phyloP scores from a whole-genome alignment of 2,888 invertebrate species.

The Coronaproctus castanopsis region DNA sequence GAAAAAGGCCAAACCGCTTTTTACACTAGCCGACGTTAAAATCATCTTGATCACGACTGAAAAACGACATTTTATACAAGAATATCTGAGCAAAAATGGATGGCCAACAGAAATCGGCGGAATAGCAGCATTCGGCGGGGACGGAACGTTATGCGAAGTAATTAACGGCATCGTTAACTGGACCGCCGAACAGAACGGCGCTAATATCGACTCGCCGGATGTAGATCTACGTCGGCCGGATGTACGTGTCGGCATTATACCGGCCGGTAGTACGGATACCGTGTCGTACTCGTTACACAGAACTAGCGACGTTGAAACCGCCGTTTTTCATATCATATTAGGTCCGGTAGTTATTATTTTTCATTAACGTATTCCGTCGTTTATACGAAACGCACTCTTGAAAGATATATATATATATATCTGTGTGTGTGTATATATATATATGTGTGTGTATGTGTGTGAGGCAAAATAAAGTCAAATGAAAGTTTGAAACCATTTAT shows the following conservation, averaged over 20 bases:
- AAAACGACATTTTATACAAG: conserved; percentile 53
- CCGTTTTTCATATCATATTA: conserved; percentile 53
- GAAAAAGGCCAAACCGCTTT: conserved; percentile 44
- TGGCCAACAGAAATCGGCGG: conserved; percentile 34
- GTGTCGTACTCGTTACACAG: conserved; percentile 60
- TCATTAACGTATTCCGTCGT: too few species aligned
- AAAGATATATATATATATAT: too few species aligned
- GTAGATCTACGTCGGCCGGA: conserved; percentile 31
- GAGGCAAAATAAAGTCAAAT: too few species aligned
- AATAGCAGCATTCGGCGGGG: conserved; percentile 63
- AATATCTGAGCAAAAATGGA: conserved; percentile 34
- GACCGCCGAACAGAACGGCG: conserved; percentile 32
- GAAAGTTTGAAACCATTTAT: too few species aligned
- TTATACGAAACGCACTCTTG: too few species aligned
- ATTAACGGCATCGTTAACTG: conserved; percentile 45
- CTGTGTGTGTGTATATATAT: too few species aligned
- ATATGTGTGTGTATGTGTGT: too few species aligned
- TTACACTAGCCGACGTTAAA: conserved; percentile 42
- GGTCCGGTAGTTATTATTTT: too few species aligned
- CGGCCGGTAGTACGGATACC: conserved; percentile 56
- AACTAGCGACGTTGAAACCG: conserved; percentile 54
- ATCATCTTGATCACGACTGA: conserved; percentile 47
- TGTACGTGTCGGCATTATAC: conserved; percentile 45
- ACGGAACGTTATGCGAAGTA: conserved; percentile 62
- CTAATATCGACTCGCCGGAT: conserved; percentile 34